A percentile compares a stretch with the other conserved stretches of the same genome.
phyloP scores from a whole-genome alignment of 2,888 invertebrate species.

The Pheosia gnoma region DNA sequence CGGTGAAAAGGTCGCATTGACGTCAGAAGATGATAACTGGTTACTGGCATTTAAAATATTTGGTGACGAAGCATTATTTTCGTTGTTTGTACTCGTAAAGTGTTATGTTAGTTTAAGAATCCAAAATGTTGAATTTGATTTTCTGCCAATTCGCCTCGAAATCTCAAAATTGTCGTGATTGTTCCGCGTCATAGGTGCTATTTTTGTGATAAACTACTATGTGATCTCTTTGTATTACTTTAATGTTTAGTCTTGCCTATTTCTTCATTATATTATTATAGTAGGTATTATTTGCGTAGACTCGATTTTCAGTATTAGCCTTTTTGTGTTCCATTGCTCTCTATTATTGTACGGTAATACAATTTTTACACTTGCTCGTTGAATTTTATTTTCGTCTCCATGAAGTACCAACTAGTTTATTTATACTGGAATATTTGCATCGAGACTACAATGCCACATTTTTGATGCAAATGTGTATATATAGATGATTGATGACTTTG shows the following conservation, averaged over 20 bases:
- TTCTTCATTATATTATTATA: constrained; percentile 31
- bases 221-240: constrained; percentile 52
- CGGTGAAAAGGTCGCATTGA: no score
- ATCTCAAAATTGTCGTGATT: background rate
- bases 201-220: constrained; percentile 55
- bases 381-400: constrained; percentile 2
- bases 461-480: no score
- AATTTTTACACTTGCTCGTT: constrained; percentile 5
- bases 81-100: no score
- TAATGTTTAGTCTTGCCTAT: constrained; percentile 59
- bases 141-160: no score
- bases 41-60: background rate
- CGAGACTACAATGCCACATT: no score
- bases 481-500: no score
- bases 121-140: no score
- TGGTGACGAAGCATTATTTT: no score
- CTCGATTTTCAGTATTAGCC: constrained; percentile 60
- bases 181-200: constrained; percentile 49
- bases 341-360: constrained; percentile 48
- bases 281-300: constrained; percentile 43
- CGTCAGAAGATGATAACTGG: no score
- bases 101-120: no score
- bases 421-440: no score
- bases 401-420: no score
- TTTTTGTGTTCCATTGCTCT: constrained; percentile 61